These are phyloP conservation scores for Stegostoma tigrinum DNA, from an alignment of 2,113 vertebrate genomes.

Conservation along the genomic window DNA sequence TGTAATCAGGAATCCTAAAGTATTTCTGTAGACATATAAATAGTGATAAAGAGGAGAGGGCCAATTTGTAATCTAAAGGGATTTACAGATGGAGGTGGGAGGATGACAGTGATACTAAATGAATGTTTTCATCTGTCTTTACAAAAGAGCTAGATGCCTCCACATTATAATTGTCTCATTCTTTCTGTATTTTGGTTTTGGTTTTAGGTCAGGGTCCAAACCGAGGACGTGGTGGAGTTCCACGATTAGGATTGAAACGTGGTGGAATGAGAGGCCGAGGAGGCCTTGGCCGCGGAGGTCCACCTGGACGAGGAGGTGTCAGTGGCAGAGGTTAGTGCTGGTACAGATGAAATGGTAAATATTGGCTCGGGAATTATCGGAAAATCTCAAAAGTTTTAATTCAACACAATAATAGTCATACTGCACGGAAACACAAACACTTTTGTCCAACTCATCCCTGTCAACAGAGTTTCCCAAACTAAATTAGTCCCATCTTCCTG, in stretches of 20 bases:
- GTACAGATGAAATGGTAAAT: neutral
- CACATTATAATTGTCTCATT: neutral
- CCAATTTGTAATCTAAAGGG: too few relatives aligned
- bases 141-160: neutral
- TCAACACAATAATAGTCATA: neutral
- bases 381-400: neutral
- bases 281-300: conserved; percentile 61
- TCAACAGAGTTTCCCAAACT: too few relatives aligned
- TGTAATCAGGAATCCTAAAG: too few relatives aligned
- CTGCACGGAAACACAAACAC: too few relatives aligned
- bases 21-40: too few relatives aligned
- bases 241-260: conserved; percentile 70
- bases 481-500: too few relatives aligned
- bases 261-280: conserved; percentile 72
- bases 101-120: too few relatives aligned
- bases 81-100: too few relatives aligned
- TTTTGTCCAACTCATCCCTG: too few relatives aligned
- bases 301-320: conserved; percentile 66
- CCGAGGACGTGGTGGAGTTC: conserved; percentile 70
- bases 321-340: conserved; percentile 64
- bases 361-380: neutral
- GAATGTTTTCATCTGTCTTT: too few relatives aligned
- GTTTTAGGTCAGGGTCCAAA: conserved; percentile 63
- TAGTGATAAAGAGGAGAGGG: too few relatives aligned
- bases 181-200: neutral